Conservation (phyloP, 2,888 invertebrate genomes). For the Tanypteryx hageni region DNA sequence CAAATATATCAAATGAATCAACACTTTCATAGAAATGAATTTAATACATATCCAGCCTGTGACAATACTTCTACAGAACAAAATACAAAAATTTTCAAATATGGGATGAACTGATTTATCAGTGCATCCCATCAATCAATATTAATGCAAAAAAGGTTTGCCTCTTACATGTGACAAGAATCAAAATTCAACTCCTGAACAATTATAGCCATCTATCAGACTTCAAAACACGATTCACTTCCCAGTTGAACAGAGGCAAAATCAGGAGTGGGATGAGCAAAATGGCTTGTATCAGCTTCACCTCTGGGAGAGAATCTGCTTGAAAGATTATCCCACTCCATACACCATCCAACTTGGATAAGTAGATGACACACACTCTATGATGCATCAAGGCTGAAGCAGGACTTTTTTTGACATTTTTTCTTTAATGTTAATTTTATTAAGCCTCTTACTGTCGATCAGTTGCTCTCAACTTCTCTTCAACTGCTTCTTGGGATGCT, state of each 20-base stretch:
- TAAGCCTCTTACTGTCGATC: slow-evolving; percentile 85
- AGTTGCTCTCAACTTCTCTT: slow-evolving; percentile 95
- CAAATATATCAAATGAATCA: slow-evolving; percentile 39
- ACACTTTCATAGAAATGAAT: slow-evolving; percentile 69
- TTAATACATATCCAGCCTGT: slow-evolving; percentile 68
- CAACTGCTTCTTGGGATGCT: slow-evolving; percentile 94
- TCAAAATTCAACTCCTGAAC: slow-evolving; percentile 63
- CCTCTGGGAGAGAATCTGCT: slow-evolving; percentile 4
- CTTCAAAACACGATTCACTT: slow-evolving; percentile 59
- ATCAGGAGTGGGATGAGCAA: slow-evolving; percentile 40
- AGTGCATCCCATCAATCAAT: slow-evolving; percentile 52
- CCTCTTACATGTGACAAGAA: slow-evolving; percentile 58
- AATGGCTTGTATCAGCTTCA: slow-evolving; percentile 37
- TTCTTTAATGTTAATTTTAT: slow-evolving; percentile 63
- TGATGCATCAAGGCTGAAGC: slow-evolving; percentile 65
- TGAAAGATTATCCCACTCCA: slow-evolving; percentile 1
- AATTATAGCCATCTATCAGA: slow-evolving; percentile 65
- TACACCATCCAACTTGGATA: slow-evolving; percentile 50
- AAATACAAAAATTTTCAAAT: slow-evolving; percentile 66
- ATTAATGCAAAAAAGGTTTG: slow-evolving; percentile 57
- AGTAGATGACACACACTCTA: slow-evolving; percentile 59
- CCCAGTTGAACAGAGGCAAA: slow-evolving; percentile 43
- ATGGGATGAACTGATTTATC: slow-evolving; percentile 63
- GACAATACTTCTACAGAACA: slow-evolving; percentile 63
- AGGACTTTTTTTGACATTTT: slow-evolving; percentile 60